Evolutionary conservation across 2,113 vertebrate genomes (phyloP).

Genomic region (Elaphurus davidianus): DNA sequence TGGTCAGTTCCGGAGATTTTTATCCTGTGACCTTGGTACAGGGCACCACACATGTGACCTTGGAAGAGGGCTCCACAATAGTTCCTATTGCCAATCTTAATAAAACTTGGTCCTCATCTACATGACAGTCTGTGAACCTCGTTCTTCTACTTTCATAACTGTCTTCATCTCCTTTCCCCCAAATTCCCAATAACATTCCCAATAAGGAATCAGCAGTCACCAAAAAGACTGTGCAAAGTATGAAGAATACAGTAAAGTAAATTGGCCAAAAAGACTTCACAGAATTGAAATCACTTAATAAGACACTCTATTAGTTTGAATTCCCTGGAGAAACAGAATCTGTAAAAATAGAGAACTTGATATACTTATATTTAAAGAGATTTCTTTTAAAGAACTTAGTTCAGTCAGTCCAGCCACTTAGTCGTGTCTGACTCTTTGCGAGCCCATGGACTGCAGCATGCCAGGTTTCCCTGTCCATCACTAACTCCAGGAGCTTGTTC

Average conservation of each 20-base stretch:
- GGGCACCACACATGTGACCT: neutral
- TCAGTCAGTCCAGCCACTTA: neutral
- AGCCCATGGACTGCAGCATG: accelerated
- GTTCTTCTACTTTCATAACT: neutral
- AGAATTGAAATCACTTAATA: neutral
- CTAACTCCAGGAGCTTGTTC: neutral
- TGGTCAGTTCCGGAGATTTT: neutral
- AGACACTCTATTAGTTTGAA: neutral
- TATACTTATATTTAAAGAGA: neutral
- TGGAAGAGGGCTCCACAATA: neutral
- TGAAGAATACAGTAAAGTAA: neutral
- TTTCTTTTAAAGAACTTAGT: neutral
- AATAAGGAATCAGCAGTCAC: neutral
- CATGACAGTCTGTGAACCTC: neutral
- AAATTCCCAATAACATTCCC: neutral
- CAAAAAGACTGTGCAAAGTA: neutral
- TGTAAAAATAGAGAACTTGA: neutral
- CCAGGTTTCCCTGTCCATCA: neutral
- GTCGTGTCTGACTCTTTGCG: neutral
- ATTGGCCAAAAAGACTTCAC: neutral
- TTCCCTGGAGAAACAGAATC: neutral
- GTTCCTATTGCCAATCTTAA: neutral
- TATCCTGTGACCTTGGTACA: neutral
- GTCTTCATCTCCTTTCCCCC: neutral
- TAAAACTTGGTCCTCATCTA: neutral